phyloP scores from a whole-genome alignment of 2,888 invertebrate species.

The Pegoplata infirma region DNA sequence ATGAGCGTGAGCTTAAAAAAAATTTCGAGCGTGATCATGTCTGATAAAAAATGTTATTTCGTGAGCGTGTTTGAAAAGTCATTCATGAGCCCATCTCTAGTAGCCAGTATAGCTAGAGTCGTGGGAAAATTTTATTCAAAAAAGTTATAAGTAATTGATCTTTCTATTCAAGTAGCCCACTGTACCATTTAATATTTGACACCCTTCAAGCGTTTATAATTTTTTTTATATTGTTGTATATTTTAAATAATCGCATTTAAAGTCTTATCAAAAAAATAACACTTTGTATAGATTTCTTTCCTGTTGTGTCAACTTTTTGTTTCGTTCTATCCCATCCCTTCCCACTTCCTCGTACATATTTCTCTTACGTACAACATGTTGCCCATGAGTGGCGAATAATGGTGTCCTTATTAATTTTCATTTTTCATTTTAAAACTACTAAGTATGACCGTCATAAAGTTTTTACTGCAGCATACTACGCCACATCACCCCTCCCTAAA shows the following conservation, averaged over 20 bases:
- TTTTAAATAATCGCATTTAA: conserved; percentile 40
- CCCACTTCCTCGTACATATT: too few species aligned
- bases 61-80: too few species aligned
- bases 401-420: conserved; percentile 54
- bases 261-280: conserved; percentile 20
- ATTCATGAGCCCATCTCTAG: too few species aligned
- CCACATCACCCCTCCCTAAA: neutral
- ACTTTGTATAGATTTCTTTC: conserved; percentile 23
- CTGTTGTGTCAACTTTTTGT: conserved; percentile 26
- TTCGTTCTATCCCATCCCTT: neutral
- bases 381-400: conserved; percentile 18
- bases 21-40: too few species aligned
- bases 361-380: conserved; percentile 21
- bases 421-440: conserved; percentile 41
- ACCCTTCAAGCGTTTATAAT: neutral
- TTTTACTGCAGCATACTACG: too few species aligned
- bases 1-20: too few species aligned
- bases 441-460: conserved; percentile 39
- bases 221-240: neutral
- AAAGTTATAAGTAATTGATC: too few species aligned
- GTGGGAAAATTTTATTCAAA: too few species aligned
- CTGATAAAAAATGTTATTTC: too few species aligned
- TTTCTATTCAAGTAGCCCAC: neutral
- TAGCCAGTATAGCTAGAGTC: too few species aligned
- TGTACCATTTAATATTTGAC: neutral